These are phyloP conservation scores for Anagyrus pseudococci DNA, from an alignment of 2,888 invertebrate genomes.

Conservation along the genomic window DNA sequence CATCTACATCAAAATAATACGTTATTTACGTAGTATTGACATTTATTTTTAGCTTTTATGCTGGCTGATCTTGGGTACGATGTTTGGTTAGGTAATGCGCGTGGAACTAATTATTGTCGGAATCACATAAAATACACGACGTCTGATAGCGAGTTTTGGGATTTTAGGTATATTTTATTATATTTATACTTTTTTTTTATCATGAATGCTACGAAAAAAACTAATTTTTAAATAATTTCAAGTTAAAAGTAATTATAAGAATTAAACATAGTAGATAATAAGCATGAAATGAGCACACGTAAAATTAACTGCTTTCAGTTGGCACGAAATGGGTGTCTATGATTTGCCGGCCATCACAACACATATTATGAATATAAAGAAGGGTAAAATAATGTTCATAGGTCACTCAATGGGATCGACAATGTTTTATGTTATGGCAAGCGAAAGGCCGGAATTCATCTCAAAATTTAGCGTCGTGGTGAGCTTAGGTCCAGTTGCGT, in stretches of 20 bases:
- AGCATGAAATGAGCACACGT: background rate
- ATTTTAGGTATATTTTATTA: slow-evolving; percentile 54
- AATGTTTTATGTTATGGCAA: slow-evolving; percentile 74
- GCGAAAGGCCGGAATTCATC: slow-evolving; percentile 70
- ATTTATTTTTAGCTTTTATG: slow-evolving; percentile 42
- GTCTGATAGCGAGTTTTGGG: slow-evolving; percentile 53
- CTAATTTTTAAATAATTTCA: background rate
- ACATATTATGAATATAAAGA: slow-evolving; percentile 62
- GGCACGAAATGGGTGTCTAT: slow-evolving; percentile 86
- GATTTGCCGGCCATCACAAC: slow-evolving; percentile 79
- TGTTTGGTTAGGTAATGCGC: slow-evolving; percentile 68
- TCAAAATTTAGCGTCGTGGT: slow-evolving; percentile 74
- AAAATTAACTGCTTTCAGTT: slow-evolving; percentile 68
- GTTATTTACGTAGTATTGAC: no score
- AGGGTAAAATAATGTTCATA: slow-evolving; percentile 52
- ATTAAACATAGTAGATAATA: background rate
- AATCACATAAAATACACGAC: slow-evolving; percentile 61
- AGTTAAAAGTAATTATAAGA: background rate
- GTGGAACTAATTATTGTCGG: slow-evolving; percentile 70
- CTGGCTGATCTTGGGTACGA: slow-evolving; percentile 55
- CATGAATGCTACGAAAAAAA: no score
- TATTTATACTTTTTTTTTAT: no score
- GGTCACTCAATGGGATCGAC: slow-evolving; percentile 70
- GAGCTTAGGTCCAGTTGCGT: slow-evolving; percentile 73
- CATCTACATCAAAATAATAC: no score